Base-by-base conservation (phyloP, 2,888 invertebrate genomes). In the Pyrochroa serraticornis region DNA sequence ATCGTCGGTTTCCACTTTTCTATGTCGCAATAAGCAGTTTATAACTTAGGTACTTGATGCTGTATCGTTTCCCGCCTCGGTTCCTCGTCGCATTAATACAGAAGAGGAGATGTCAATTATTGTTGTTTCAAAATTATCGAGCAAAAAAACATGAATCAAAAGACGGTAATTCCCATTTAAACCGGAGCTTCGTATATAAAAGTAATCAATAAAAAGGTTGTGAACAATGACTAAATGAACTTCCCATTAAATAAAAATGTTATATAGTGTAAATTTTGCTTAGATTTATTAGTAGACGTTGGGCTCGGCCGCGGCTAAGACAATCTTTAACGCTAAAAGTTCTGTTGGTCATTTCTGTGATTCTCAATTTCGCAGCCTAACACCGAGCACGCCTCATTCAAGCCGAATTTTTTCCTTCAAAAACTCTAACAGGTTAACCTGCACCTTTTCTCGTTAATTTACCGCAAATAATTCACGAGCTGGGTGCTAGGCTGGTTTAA, bases 161-260 rank as follows among this genome's bases (percentile, higher is more conserved):
- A 46, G 45, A 36, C 51, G 47, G 45, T 57, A 46, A 50, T 31
- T 36, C 22, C 5, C 22, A 22, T 43, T 60, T 41, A 60, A 63
- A 66, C 54, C 65, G 66, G 63, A 68, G 66, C 66, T 69, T 68
- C 58, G 54, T 58, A 44, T 50, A 45, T 57, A 65, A 63, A 67
- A 69, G 62, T 71, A 73, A 75, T 75, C 74, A 75, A 73, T 71
- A 74, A 73, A 69, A 77, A 68, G 77, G 76, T 77, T 76, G 77
- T 76, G 77, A 76, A 68, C 68, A 63, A 63, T 69, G 68, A 71
- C 62, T 64, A 70, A 66, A 56, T 67, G 58, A 56, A 61, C 54
- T 63, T 62, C 56, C 60, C 61, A 57, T 63, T 60, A 62, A 62
- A 65, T 55, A 51, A 55, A 49, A 53, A 55, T 58, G 58, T 44